Percentiles rank a stretch among this genome's conserved stretches.
phyloP scores from a whole-genome alignment of 2,797 vertebrate species.

The Petrocephalus schoutedeni region DNA sequence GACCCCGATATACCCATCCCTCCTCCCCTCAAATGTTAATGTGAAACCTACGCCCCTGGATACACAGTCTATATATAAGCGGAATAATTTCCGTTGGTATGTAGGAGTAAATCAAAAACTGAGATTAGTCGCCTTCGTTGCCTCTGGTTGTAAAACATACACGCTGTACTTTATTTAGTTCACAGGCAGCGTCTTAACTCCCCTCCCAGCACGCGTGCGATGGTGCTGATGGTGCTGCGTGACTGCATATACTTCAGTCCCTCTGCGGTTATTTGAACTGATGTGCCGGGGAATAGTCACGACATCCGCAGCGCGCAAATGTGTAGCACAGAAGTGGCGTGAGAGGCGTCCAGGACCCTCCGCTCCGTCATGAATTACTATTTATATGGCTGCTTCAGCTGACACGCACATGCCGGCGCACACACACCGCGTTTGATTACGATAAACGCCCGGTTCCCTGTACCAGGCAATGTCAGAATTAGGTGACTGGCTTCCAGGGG shows the following conservation, averaged over 20 bases:
- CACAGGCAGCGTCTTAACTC: slow-evolving; percentile 26
- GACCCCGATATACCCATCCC: background rate
- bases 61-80: slow-evolving; percentile 7
- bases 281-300: slow-evolving; percentile 71
- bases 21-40: background rate
- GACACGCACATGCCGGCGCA: background rate
- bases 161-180: background rate
- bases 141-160: background rate
- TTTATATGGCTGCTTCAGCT: slow-evolving; percentile 40
- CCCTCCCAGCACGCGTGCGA: slow-evolving; percentile 53
- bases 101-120: background rate
- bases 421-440: background rate
- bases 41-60: background rate
- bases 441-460: background rate
- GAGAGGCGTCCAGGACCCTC: slow-evolving; percentile 63
- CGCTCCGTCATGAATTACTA: slow-evolving; percentile 70
- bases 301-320: slow-evolving; percentile 70
- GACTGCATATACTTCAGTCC: slow-evolving; percentile 52
- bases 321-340: slow-evolving; percentile 68
- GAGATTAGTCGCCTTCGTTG: background rate
- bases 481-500: background rate
- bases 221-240: slow-evolving; percentile 59
- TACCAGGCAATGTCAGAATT: background rate
- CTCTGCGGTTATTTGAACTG: slow-evolving; percentile 66
- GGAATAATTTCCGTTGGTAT: background rate